Conservation (phyloP, 2,797 vertebrate genomes). For the Gadopsis bispinosus region DNA sequence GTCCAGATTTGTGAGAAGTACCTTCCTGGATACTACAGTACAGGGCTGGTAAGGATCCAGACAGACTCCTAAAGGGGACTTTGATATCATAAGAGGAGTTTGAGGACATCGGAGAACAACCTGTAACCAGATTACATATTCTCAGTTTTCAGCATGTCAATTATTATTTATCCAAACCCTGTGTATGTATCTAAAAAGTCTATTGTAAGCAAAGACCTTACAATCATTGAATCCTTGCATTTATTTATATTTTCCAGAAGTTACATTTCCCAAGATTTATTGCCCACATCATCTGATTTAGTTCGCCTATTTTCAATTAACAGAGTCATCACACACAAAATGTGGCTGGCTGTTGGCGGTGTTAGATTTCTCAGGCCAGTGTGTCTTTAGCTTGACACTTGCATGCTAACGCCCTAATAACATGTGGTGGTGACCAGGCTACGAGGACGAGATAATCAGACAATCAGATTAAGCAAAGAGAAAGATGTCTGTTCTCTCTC, state of each 20-base stretch:
- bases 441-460: slow-evolving; percentile 43
- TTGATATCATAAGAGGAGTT: slow-evolving; percentile 11
- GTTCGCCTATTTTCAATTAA: neutral
- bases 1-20: slow-evolving; percentile 99
- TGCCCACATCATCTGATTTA: neutral
- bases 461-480: slow-evolving; percentile 60
- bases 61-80: neutral
- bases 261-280: neutral
- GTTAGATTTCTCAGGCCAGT: slow-evolving; percentile 13
- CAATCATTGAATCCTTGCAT: neutral
- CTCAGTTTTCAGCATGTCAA: slow-evolving; percentile 18
- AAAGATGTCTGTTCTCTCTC: slow-evolving; percentile 2
- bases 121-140: slow-evolving; percentile 36
- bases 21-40: slow-evolving; percentile 98
- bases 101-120: neutral
- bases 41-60: slow-evolving; percentile 91
- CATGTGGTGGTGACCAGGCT: slow-evolving; percentile 45
- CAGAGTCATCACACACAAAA: neutral
- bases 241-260: neutral
- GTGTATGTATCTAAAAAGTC: neutral
- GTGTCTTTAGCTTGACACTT: slow-evolving; percentile 14
- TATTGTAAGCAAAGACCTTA: neutral
- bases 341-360: neutral
- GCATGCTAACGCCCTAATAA: slow-evolving; percentile 36
- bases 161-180: slow-evolving; percentile 22